Percentiles rank a stretch among this genome's conserved stretches.
Conservation (phyloP, 2,888 invertebrate species). For the Steinernema scapterisci region DNA sequence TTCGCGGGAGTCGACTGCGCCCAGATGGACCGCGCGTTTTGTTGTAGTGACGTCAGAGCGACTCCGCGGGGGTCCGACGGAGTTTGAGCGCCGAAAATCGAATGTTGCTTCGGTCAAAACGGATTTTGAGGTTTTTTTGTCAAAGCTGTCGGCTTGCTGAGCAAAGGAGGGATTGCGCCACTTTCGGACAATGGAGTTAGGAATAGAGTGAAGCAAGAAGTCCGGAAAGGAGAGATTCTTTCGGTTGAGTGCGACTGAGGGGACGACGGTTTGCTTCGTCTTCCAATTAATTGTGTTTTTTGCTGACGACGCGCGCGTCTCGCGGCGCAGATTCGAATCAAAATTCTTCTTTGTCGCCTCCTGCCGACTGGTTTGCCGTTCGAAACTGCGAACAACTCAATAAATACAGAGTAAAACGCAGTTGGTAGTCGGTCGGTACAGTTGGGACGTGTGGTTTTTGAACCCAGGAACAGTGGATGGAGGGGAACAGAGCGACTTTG, state of each 20-base stretch:
- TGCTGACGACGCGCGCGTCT: no score
- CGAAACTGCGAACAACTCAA: no score
- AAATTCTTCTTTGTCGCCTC: neutral
- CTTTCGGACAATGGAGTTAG: neutral
- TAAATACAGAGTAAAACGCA: no score
- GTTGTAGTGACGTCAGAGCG: conserved; percentile 2
- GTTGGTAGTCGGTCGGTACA: no score
- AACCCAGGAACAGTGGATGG: no score
- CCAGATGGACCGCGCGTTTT: conserved; percentile 8
- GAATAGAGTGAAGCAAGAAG: neutral
- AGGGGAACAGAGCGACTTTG: no score
- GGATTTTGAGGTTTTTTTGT: conserved; percentile 8
- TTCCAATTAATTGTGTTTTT: neutral
- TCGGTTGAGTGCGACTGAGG: neutral
- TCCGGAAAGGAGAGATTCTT: neutral
- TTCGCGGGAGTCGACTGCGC: conserved; percentile 23
- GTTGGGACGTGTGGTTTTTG: no score
- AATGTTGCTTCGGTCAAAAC: neutral
- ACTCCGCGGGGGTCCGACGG: neutral
- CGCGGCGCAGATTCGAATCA: neutral
- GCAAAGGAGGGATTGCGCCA: neutral
- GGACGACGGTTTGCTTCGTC: neutral
- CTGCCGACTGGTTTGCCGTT: no score
- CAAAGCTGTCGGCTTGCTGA: neutral
- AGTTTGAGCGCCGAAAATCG: neutral